These are phyloP conservation scores for Spinus pinus DNA, from an alignment of 2,797 vertebrate genomes.

Conservation along the genomic window DNA sequence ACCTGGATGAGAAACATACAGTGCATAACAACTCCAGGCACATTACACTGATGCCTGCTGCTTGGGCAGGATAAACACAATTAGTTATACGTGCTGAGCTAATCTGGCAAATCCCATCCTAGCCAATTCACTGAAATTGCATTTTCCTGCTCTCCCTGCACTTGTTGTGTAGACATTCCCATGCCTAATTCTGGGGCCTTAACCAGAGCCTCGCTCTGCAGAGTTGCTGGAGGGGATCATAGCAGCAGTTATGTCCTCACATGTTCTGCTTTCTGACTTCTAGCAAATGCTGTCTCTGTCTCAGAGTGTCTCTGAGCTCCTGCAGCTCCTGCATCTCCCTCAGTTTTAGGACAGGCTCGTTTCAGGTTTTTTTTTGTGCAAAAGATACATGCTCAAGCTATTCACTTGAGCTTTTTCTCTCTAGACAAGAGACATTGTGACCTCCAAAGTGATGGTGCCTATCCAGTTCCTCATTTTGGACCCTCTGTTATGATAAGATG, in stretches of 20 bases:
- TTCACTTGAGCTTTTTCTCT: neutral
- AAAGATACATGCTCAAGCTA: neutral
- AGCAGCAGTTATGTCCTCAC: conserved; percentile 13
- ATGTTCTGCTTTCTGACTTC: conserved; percentile 23
- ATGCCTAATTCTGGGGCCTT: conserved; percentile 24
- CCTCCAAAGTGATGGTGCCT: neutral
- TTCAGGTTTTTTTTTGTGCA: conserved; percentile 1
- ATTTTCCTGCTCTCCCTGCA: conserved; percentile 11
- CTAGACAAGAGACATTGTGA: neutral
- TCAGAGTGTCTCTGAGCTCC: conserved; percentile 8
- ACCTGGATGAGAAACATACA: conserved; percentile 36
- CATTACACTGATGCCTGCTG: conserved; percentile 37
- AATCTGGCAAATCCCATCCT: conserved; percentile 48
- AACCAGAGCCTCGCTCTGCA: neutral
- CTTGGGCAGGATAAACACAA: conserved; percentile 25
- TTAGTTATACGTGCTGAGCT: conserved; percentile 58
- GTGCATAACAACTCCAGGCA: conserved; percentile 43
- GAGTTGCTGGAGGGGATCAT: neutral
- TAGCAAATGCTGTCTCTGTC: neutral
- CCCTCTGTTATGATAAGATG: neutral
- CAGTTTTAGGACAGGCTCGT: neutral
- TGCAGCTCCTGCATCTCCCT: neutral
- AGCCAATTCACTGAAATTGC: conserved; percentile 37
- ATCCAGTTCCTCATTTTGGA: neutral
- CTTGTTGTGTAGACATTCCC: neutral